Base-by-base conservation (phyloP, 2,888 invertebrate species). In the Itoplectis maculator region DNA sequence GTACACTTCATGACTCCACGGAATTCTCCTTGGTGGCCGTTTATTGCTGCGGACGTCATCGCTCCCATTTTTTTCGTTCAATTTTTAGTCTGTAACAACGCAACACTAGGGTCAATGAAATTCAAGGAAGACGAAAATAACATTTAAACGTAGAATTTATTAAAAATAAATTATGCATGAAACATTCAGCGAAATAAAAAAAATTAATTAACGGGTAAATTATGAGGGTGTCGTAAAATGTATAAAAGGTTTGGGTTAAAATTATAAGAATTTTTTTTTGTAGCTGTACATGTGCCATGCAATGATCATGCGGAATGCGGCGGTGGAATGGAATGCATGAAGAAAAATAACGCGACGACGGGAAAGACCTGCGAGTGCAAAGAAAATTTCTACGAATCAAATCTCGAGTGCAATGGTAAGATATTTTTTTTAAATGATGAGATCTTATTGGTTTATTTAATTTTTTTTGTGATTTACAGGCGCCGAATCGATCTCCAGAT, bases 331-430 rank as follows among this genome's bases (percentile, higher is more conserved):
- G 93, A 95, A 75, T 96, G 96, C 89, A 93, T 93, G 42, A 68
- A 86, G 13, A 87, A 88, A 5, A 89, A 86, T 6, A 88, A 88
- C 15, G 85, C 84, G 7, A 51, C 85, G 49, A 35, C 85, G 3
- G 91, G 88, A n/a, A 92, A 88, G 84, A 91, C 89, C 11, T 93
- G 93, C 84, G 88, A 88, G 45, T 93, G 93, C 79, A 88, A 86
- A 83, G 95, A 94, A 73, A 96, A 96, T 0, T 96, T 94, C 85
- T 94, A 94, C 74, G 96, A 96, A 91, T 95, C 94, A 79, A 87
- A 93, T 66, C 95, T 95, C 11, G 92, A 94, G 86, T 96, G 96
- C 93, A 96, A 92, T 87, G 95, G 96, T 95, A 87, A 91, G 92
- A 70, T 84, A 74, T 73, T 61, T 49, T 61, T 23, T 75, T 63